A percentile compares a stretch with the other conserved stretches of the same genome.
Evolutionary conservation across 2,888 invertebrate species (phyloP).

Genomic region (Doris montereyensis): DNA sequence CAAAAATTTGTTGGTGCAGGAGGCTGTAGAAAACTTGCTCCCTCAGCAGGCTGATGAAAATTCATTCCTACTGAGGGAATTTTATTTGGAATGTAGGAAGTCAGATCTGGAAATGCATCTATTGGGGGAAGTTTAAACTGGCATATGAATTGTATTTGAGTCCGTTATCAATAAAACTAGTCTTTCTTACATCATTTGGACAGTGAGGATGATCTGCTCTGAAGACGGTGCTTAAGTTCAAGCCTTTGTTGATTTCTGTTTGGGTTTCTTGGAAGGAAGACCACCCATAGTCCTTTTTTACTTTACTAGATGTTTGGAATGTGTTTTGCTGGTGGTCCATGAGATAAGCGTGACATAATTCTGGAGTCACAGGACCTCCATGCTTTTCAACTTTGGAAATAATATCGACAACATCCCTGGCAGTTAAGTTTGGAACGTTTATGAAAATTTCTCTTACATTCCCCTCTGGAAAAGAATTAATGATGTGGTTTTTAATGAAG

Average conservation of each 20-base stretch:
- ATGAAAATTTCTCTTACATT: not conserved
- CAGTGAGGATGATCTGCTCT: not conserved
- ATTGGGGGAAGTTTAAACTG: too few relatives aligned
- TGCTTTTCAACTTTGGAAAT: not conserved
- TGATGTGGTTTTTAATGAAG: not conserved
- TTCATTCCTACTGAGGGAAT: too few relatives aligned
- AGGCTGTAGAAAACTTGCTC: too few relatives aligned
- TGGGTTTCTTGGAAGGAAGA: not conserved
- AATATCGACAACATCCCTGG: not conserved
- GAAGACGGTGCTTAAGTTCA: not conserved
- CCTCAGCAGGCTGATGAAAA: too few relatives aligned
- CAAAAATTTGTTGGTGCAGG: too few relatives aligned
- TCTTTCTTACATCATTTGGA: not conserved
- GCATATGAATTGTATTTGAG: too few relatives aligned
- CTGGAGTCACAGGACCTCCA: not conserved
- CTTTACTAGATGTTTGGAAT: not conserved
- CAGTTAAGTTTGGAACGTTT: not conserved
- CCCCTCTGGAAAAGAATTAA: not conserved
- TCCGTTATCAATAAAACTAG: not conserved
- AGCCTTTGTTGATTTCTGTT: not conserved
- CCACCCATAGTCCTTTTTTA: not conserved
- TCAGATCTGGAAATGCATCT: too few relatives aligned
- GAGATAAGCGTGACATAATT: not conserved
- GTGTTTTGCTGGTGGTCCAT: not conserved
- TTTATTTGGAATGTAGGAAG: too few relatives aligned